Evolutionary conservation across 2,888 invertebrate genomes (phyloP), one percentile per base, ranked within the genome.

Genomic region (Lasioglossum lativentre): DNA sequence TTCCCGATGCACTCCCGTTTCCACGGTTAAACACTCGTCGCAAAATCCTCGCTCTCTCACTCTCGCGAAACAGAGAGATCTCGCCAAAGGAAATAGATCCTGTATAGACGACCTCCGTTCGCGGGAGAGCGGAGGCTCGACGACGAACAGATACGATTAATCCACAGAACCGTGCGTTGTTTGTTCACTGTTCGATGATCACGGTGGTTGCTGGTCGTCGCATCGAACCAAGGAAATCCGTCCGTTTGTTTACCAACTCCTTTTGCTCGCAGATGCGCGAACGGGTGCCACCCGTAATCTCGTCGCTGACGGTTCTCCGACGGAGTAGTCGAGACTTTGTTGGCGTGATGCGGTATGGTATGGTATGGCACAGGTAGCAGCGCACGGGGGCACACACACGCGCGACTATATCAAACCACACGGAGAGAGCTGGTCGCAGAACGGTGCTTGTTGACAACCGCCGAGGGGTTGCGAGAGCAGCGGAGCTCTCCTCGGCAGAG

Each of bases 1-100:
- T 77, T 52, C 52, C n/a, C 79, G 82, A 71, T 34, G 79, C 86
- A 83, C 86, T 78, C 74, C 42, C 74, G 77, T 3, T 68, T 30
- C 30, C 63, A 30, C 63, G 16, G 19, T 19, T 19, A 23, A n/a
- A 68, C 66, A 68, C 66, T 68, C 34, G 34, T 68, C 63, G 63
- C 27, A 63, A 16, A 63, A 63, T 30, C 30, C 63, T 63, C 27
- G 2, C 27, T 63, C 16, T 30, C 63, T 16, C 63, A 10, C 52
- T 52, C 52, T 16, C 27, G 63, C 63, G 63, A 30, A 63, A 63
- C 0, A 30, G 63, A 63, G 63, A 63, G 34, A 34, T 34, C 34
- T 63, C 63, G 5, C 30, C 16, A 52, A n/a, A 52, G 52, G 23
- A 52, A 23, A n/a, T 3, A 52, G 52, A n/a, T 52, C 52, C 52